Evolutionary conservation across 2,888 invertebrate genomes (phyloP), one percentile per base, ranked within the genome.

Genomic region (Agelastica alni): DNA sequence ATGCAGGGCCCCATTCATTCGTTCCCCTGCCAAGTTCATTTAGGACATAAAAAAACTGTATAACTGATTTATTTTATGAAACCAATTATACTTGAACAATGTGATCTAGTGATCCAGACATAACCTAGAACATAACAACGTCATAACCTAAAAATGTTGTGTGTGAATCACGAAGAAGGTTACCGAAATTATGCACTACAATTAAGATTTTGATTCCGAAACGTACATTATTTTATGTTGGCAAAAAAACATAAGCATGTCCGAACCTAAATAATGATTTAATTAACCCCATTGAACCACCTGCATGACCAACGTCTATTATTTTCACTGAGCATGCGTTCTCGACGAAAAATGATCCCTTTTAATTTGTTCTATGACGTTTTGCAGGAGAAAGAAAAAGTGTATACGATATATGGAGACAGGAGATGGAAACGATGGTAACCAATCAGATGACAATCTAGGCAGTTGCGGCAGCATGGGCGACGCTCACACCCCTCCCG

Each of bases 391-490:
- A 84, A 95, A 95, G 86, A 95, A 95, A 81, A 95, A 95, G 81
- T 95, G 95, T 84, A 91, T 95, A 75, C 90, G 95, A 68, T 95
- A 95, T 82, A 89, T 93, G 89, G 94, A 93, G 82, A 87, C 89
- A 67, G 81, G 81, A 62, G 87, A 85, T 70, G 82, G 81, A 62
- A 83, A 82, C 65, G 81, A 80, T 63, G 82, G 82, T 58, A 83
- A 83, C 67, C 85, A 84, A 70, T 85, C 84, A 59, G 87, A 88
- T 75, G 88, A 87, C 69, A 87, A 89, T 71, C 77, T 89, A 65
- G 90, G 88, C 68, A 87, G 92, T 72, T 88, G 90, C 72, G 87
- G 89, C 73, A 88, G 92, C 79, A 86, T 88, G 73, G 83, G 87
- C 64, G 85, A 91, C 75, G 86, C 82, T 77, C 84, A 68, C 82